Evolutionary conservation across 2,888 invertebrate genomes (phyloP).

Genomic region (Pammene fasciana): DNA sequence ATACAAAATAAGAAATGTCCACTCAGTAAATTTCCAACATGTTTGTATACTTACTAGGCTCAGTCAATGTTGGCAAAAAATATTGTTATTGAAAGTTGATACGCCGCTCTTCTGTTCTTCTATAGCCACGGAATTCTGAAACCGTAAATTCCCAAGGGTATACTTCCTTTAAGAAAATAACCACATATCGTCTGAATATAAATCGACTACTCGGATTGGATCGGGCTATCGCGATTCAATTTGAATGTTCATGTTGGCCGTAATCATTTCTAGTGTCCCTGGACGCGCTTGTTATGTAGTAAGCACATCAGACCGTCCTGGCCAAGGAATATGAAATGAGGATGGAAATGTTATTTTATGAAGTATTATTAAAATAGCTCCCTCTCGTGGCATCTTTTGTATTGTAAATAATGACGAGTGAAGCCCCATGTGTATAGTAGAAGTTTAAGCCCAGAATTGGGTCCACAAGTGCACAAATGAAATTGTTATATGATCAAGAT

Average conservation of each 20-base stretch:
- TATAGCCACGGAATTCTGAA: conserved; percentile 14
- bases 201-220: conserved; percentile 51
- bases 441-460: too few relatives aligned
- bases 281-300: conserved; percentile 29
- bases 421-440: too few relatives aligned
- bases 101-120: conserved; percentile 1
- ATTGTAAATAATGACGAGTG: too few relatives aligned
- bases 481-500: too few relatives aligned
- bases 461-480: too few relatives aligned
- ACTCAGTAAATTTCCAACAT: neutral
- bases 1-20: neutral
- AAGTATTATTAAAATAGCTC: neutral
- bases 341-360: conserved; percentile 3
- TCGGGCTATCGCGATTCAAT: conserved; percentile 52
- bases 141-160: conserved; percentile 26
- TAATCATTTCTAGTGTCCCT: conserved; percentile 38
- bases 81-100: conserved; percentile 7
- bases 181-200: conserved; percentile 51
- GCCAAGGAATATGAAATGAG: conserved; percentile 11
- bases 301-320: conserved; percentile 3
- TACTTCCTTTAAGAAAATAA: conserved; percentile 37
- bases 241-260: conserved; percentile 46
- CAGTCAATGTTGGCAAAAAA: neutral
- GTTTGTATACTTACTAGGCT: neutral
- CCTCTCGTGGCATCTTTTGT: neutral